phyloP scores from a whole-genome alignment of 2,113 vertebrate genomes.

The Python bivittatus region DNA sequence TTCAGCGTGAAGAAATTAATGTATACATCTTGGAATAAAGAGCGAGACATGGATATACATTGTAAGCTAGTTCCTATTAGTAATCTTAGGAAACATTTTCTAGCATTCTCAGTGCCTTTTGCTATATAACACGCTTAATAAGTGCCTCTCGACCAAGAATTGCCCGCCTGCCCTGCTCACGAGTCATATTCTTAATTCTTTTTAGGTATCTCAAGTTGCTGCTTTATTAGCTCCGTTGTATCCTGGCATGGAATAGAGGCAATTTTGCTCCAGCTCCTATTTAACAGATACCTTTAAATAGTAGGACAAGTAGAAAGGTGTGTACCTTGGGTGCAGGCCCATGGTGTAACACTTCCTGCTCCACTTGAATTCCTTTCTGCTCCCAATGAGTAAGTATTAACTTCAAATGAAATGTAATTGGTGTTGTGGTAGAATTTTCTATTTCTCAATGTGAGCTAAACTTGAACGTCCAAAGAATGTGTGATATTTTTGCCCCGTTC shows the following conservation, averaged over 20 bases:
- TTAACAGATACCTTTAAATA: too few species aligned
- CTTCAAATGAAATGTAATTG: slow-evolving; percentile 22
- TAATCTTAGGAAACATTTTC: background rate
- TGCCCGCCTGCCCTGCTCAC: background rate
- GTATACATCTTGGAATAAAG: background rate
- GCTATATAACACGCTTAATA: background rate
- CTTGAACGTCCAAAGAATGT: background rate
- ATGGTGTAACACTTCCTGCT: background rate
- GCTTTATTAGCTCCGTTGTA: too few species aligned
- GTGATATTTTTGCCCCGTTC: background rate
- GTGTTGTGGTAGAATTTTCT: background rate
- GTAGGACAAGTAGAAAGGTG: too few species aligned
- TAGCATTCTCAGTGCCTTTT: background rate
- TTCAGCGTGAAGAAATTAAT: too few species aligned
- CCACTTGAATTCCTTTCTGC: background rate
- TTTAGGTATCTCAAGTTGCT: background rate
- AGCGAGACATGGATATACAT: background rate
- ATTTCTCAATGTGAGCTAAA: background rate
- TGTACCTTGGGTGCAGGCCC: too few species aligned
- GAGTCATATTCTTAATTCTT: background rate
- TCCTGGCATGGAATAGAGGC: too few species aligned
- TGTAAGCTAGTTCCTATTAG: background rate
- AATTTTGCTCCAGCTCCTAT: too few species aligned
- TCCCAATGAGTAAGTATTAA: fast-evolving
- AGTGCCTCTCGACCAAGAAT: background rate